phyloP scores from a whole-genome alignment of 2,113 vertebrate species.

The Eclectus roratus region DNA sequence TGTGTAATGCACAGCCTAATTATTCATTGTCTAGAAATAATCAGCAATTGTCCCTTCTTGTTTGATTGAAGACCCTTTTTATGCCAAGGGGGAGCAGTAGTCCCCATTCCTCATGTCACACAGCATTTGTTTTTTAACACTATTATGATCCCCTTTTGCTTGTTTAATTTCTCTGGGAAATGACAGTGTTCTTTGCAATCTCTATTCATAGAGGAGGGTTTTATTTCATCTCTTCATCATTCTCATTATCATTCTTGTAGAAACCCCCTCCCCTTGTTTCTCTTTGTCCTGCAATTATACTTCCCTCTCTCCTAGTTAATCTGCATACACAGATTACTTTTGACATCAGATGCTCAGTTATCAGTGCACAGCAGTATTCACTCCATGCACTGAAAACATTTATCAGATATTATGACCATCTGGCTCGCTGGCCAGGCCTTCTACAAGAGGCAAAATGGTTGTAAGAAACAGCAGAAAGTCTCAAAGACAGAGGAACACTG shows the following conservation, averaged over 20 bases:
- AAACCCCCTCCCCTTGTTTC: background rate
- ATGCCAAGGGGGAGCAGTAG: background rate
- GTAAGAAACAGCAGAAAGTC: background rate
- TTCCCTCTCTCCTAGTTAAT: background rate
- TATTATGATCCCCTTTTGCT: background rate
- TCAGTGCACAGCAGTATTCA: background rate
- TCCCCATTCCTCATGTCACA: background rate
- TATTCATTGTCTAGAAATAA: constrained; percentile 60
- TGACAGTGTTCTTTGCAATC: background rate
- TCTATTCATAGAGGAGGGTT: background rate
- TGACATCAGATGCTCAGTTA: constrained; percentile 28
- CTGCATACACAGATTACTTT: background rate
- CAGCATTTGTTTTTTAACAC: background rate
- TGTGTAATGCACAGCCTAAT: constrained; percentile 45
- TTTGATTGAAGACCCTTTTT: constrained; percentile 47
- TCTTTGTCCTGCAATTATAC: constrained; percentile 25
- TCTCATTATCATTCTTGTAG: constrained; percentile 17
- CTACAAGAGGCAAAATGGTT: background rate
- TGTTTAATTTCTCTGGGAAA: constrained; percentile 8
- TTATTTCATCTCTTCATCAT: constrained; percentile 29
- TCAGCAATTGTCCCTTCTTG: constrained; percentile 47
- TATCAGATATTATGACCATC: constrained; percentile 32
- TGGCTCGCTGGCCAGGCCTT: background rate
- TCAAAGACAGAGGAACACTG: background rate
- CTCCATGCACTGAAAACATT: background rate